Percentiles rank a stretch among this genome's conserved stretches.
Conservation (phyloP, 2,888 invertebrate genomes). For the Pimpla rufipes region DNA sequence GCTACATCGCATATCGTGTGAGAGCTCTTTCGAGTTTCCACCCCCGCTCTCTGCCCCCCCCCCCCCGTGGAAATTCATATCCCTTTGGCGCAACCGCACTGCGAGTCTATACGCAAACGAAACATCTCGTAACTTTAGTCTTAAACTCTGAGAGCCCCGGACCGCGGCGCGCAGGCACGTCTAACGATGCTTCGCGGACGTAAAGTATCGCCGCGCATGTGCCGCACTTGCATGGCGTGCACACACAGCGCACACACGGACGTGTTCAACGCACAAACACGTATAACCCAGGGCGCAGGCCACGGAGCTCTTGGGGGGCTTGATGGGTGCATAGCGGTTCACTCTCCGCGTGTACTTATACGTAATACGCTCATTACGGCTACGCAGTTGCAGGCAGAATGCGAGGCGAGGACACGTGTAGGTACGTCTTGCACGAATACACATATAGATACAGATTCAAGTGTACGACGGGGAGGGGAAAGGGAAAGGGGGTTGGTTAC, state of each 20-base stretch:
- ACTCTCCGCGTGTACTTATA: slow-evolving; percentile 9
- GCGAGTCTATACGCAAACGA: slow-evolving; percentile 37
- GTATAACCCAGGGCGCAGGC: not conserved
- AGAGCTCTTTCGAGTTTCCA: slow-evolving; percentile 31
- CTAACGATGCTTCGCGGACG: slow-evolving; percentile 25
- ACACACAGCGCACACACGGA: not conserved
- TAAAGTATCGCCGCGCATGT: too few species aligned
- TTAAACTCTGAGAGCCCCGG: slow-evolving; percentile 46
- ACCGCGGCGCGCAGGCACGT: slow-evolving; percentile 29
- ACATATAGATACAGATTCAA: too few species aligned
- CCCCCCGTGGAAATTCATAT: slow-evolving; percentile 41
- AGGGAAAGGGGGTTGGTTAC: too few species aligned
- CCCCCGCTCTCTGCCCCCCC: not conserved
- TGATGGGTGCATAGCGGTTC: slow-evolving; percentile 1
- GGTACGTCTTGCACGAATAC: not conserved
- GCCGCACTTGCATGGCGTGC: too few species aligned
- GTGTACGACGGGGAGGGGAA: too few species aligned
- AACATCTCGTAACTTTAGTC: slow-evolving; percentile 50
- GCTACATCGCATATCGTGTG: not conserved
- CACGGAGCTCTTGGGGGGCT: slow-evolving; percentile 11
- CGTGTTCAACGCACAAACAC: too few species aligned
- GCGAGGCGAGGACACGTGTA: not conserved
- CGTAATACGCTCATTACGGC: slow-evolving; percentile 3
- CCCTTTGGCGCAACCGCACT: slow-evolving; percentile 1
- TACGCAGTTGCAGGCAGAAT: not conserved